phyloP scores from a whole-genome alignment of 2,113 vertebrate genomes.

The Pseudonaja textilis region DNA sequence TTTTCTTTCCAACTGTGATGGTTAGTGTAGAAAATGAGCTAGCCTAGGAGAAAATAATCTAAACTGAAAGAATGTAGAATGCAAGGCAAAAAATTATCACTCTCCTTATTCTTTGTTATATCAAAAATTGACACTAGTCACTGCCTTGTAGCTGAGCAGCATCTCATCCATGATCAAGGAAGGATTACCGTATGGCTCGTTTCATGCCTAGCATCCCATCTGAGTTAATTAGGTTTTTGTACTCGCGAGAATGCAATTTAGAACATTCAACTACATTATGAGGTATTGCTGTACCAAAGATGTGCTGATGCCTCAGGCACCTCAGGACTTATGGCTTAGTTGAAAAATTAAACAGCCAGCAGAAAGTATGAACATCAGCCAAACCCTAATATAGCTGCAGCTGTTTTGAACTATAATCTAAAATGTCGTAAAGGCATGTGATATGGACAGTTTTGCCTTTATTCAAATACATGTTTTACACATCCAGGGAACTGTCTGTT shows the following conservation, averaged over 20 bases:
- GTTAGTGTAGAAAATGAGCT: not conserved
- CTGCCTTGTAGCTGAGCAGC: not conserved
- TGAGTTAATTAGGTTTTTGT: not conserved
- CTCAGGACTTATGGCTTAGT: not conserved
- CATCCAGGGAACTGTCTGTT: not conserved
- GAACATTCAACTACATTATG: not conserved
- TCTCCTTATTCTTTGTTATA: not conserved
- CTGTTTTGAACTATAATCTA: slow-evolving; percentile 4
- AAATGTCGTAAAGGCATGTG: slow-evolving; percentile 10
- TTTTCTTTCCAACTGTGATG: not conserved
- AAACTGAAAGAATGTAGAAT: not conserved
- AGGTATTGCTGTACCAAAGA: not conserved
- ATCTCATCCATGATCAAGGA: not conserved
- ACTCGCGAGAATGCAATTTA: not conserved
- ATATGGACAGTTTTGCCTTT: not conserved
- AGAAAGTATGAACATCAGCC: not conserved
- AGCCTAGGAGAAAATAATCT: not conserved
- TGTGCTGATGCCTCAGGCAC: not conserved
- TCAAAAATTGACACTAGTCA: not conserved
- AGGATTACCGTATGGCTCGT: not conserved
- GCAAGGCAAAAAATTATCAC: not conserved
- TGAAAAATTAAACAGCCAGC: not conserved
- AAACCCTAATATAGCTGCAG: not conserved
- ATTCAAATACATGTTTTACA: not conserved
- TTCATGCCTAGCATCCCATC: not conserved